Evolutionary conservation across 2,888 invertebrate species (phyloP).

Genomic region (Drosophila pegasa): DNA sequence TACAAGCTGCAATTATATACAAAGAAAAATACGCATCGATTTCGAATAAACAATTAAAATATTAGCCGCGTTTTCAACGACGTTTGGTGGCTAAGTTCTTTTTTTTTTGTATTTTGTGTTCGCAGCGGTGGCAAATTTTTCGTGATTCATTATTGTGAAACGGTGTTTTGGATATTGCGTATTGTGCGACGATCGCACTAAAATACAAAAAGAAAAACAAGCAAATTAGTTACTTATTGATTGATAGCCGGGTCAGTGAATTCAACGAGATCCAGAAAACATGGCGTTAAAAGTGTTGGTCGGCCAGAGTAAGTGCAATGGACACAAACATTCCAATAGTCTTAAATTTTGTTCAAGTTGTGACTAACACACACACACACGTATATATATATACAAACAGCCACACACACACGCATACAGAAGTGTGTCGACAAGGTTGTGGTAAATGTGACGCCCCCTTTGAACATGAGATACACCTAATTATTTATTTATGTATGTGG

Average conservation of each 20-base stretch:
- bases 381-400: not conserved
- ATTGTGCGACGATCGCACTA: constrained; percentile 17
- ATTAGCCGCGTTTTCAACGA: constrained; percentile 45
- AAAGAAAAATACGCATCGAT: constrained; percentile 30
- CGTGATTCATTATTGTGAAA: constrained; percentile 20
- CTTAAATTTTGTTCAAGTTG: constrained; percentile 22
- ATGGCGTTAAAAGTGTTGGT: constrained; percentile 95
- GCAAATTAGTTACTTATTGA: constrained; percentile 19
- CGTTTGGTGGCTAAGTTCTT: constrained; percentile 46
- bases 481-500: constrained; percentile 14
- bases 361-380: constrained; percentile 48
- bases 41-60: constrained; percentile 37
- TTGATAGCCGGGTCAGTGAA: constrained; percentile 22
- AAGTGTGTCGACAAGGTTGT: constrained; percentile 31
- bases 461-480: constrained; percentile 4
- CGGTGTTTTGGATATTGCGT: constrained; percentile 37
- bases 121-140: constrained; percentile 18
- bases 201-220: constrained; percentile 20
- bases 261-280: constrained; percentile 61
- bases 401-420: constrained; percentile 1
- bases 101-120: constrained; percentile 46
- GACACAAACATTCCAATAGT: constrained; percentile 19
- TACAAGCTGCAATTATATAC: constrained; percentile 39
- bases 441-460: constrained; percentile 54
- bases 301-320: constrained; percentile 91